Evolutionary conservation across 1,140 invertebrate species (phyloP), one percentile per base, ranked within the genome.

Genomic region (Magallana ariakensis): DNA sequence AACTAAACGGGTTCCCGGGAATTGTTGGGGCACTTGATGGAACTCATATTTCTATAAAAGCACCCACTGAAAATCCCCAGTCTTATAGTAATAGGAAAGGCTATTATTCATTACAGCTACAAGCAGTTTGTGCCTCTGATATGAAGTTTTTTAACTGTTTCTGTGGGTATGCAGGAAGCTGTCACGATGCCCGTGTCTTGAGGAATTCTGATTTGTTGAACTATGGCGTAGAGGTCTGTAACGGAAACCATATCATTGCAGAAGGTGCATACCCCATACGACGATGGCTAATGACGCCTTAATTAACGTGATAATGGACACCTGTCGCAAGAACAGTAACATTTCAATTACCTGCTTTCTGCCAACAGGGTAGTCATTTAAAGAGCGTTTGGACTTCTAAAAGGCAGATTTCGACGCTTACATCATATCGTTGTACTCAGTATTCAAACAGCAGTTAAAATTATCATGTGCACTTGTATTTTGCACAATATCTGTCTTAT

Each of bases 241-340:
- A 58, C 62, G 83, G 56, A 86, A 87, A 57, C 16, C 88, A 82
- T 81, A n/a, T 86, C 54, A 70, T 89, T 80, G 94, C 91, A 33
- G 93, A 94, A 92, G 81, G 75, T 19, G 93, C 93, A 15, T 95
- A 94, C 88, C 91, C 94, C 0, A 82, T 93, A n/a, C 83, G 80
- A 26, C 62, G 85, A 80, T 91, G 89, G 80, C 33, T 95, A 9
- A 26, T 94, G 80, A 91, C 89, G 7, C 93, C 93, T 10, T 94
- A 91, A 82, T 10, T 94, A 91, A 82, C 88, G 85, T 58, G 91
- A 94, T 87, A 89, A 92, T 87, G 92, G 92, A n/a, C 54, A 87
- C 33, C 75, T 87, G n/a, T 83, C 55, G 6, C 54, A 62, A 9
- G 57, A 83, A 8, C 80, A 87, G 80, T 70, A 66, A 55, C 19